Base-by-base conservation (phyloP, 2,888 invertebrate genomes). In the Dermolepida albohirtum region DNA sequence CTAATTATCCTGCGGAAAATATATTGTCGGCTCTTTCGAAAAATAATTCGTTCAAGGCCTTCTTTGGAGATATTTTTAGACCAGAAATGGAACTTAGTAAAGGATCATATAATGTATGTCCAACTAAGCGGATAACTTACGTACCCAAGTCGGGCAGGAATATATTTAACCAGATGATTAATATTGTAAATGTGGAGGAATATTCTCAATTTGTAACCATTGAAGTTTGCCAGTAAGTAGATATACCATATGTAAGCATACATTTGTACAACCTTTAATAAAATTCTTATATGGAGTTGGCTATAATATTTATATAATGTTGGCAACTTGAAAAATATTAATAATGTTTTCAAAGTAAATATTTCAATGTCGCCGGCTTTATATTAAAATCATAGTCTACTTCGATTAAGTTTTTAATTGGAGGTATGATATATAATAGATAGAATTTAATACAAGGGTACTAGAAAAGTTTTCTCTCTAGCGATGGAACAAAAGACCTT, bases 221-320 rank as follows among this genome's bases (percentile, higher is more conserved):
- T 14, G 54, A 67, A 63, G 39, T 27, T 14, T 67, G 67, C 50
- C 22, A 29, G 67, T 67, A 52, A 67, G 67, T 66, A 34, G n/a
- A 49, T 5, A 34, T 34, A 34, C 29, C 6, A 29, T 29, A 6
- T 29, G 6, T 29, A 6, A 29, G 6, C 29, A 29, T 29, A 6
- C 29, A 5, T 29, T 29, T 4, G 29, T 29, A 29, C 29, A 29
- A 29, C 6, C 5, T 29, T 29, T 29, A 29, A 29, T 29, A 29
- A 6, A 29, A n/a, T n/a, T n/a, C n/a, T n/a, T n/a, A n/a, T n/a
- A n/a, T n/a, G n/a, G n/a, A n/a, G n/a, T n/a, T n/a, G n/a, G n/a
- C n/a, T n/a, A n/a, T n/a, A n/a, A n/a, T n/a, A n/a, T n/a, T n/a
- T n/a, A n/a, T n/a, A n/a, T n/a, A n/a, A n/a, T n/a, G n/a, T n/a